Evolutionary conservation across 2,113 vertebrate genomes (phyloP), one percentile per base, ranked within the genome.

Genomic region (Anarrhichthys ocellatus): DNA sequence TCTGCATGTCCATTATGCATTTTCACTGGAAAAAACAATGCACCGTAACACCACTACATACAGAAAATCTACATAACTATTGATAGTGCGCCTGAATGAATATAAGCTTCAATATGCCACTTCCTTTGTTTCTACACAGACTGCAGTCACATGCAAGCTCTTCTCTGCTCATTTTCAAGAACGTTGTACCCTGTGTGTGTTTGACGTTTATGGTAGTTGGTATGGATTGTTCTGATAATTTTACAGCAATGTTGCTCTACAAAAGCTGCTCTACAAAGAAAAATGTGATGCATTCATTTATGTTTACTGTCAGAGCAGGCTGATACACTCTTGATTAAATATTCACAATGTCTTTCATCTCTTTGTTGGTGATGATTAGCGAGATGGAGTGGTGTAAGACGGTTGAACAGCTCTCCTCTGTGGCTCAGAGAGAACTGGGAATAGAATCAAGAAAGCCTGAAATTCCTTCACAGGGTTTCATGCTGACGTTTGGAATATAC

Each of bases 251-350:
- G 36, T 34, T 27, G 14, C 50, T 62, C 62, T 27, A 62, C 52
- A 54, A 15, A 67, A 73, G 56, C 77, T 24, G 34, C 75, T 81
- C 56, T 9, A 70, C 80, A 77, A 73, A 73, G 58, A 58, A 50
- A 56, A 81, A 78, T 56, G 62, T 76, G 82, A 83, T 83, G 81
- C 68, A 87, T 62, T 78, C 79, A 84, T n/a, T 81, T 79, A 76
- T 54, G 36, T 91, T 87, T 80, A 85, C 61, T 27, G 54, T 73
- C 85, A 88, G 67, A 48, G 40, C 10, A 34, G 50, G 66, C 74
- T 52, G 77, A 69, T 74, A 71, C 90, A 90, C 76, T 73, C 20
- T 73, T 84, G 74, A 87, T 90, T 86, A 89, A 90, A 92, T 84
- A 92, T 93, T 92, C 80, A 78, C 74, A 62, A 75, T 81, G 52